phyloP scores from a whole-genome alignment of 2,797 vertebrate species.

The Pseudochirops cupreus region DNA sequence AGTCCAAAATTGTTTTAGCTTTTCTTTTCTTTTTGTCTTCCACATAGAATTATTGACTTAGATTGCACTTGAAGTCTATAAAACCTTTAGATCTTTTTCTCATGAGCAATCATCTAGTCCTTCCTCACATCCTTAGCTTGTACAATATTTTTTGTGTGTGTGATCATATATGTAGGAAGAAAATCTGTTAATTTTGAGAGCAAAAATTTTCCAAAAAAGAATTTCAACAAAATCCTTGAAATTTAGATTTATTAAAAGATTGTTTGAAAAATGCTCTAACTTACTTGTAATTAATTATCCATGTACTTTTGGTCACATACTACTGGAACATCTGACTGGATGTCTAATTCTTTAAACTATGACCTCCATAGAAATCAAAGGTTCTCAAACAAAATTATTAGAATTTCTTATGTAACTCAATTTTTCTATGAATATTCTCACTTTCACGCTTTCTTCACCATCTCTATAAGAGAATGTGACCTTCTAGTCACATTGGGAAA shows the following conservation, averaged over 20 bases:
- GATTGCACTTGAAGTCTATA: neutral
- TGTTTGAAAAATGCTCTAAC: neutral
- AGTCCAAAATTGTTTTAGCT: neutral
- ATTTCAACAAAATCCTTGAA: neutral
- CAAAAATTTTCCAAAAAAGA: neutral
- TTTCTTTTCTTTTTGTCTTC: neutral
- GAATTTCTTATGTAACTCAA: neutral
- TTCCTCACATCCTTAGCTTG: neutral
- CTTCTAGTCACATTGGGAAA: constrained; percentile 78
- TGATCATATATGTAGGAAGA: neutral
- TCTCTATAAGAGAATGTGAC: constrained; percentile 49
- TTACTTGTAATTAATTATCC: neutral
- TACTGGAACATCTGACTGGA: neutral
- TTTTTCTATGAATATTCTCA: neutral
- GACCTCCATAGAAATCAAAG: neutral
- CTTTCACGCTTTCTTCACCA: neutral
- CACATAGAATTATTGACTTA: neutral
- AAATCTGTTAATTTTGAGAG: neutral
- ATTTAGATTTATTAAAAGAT: neutral
- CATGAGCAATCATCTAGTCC: neutral
- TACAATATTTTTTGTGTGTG: neutral
- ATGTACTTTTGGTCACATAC: neutral
- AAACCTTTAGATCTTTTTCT: neutral
- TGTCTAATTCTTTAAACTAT: neutral
- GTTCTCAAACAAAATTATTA: neutral